Base-by-base conservation (phyloP, 2,797 vertebrate species). In the Premnoplex brunnescens region DNA sequence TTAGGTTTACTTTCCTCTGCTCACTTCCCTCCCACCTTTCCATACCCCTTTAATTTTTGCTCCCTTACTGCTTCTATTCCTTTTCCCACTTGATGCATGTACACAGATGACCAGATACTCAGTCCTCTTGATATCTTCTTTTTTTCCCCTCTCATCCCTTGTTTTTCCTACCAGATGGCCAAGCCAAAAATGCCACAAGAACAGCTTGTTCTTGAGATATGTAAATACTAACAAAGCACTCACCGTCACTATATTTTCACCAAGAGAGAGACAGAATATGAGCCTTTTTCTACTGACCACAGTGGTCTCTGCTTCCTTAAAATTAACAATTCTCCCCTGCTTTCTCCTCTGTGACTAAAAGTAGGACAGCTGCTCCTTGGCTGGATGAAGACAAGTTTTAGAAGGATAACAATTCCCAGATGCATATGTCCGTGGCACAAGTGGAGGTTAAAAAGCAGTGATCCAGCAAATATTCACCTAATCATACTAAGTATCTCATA, bases 111-210 rank as follows among this genome's bases (percentile, higher is more conserved):
- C 20, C 12, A 79, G 30, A 64, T 28, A 80, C 4, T 55, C 15
- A 43, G 36, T 88, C 71, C 74, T 95, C 83, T 63, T 86, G 81
- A 21, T 23, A 59, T 73, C 93, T 91, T 58, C 76, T 66, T 95
- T 68, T 54, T 75, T 83, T 88, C 20, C 20, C 14, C 17, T 82
- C 69, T 63, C 36, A 75, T 60, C 30, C 49, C 21, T 69, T 72
- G 66, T 87, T 96, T 86, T 77, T 85, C 36, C 41, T 74, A 52
- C 56, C 92, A 88, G 74, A 85, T 91, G 78, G 69, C 62, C 87
- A 78, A 91, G 77, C 22, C 88, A 87, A 92, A 96, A 67, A 84
- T 54, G 60, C 43, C 59, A 60, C 54, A 96, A 59, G 79, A 90
- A 85, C 60, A 93, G 52, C 46, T 75, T 87, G 39, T 85, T 85